phyloP scores from a whole-genome alignment of 2,888 invertebrate genomes.

The Drosophila algonquin region DNA sequence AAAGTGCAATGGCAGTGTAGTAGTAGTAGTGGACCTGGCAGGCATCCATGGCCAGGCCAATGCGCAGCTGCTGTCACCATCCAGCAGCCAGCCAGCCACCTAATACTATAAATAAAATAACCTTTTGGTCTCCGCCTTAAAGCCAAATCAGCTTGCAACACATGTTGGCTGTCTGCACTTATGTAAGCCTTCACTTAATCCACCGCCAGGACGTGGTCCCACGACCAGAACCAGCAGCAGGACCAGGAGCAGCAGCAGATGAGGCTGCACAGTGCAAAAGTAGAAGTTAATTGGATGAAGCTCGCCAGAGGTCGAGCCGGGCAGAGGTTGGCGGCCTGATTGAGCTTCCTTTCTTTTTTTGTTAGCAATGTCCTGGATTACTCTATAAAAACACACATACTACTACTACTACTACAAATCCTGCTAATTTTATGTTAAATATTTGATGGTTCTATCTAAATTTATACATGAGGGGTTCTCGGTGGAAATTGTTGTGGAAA shows the following conservation, averaged over 20 bases:
- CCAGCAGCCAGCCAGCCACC: conserved; percentile 10
- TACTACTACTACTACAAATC: not conserved
- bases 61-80: not conserved
- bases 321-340: conserved; percentile 13
- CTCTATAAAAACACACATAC: not conserved
- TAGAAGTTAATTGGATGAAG: conserved; percentile 23
- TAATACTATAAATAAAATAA: conserved; percentile 62
- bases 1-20: conserved; percentile 39
- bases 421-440: not conserved
- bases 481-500: not conserved
- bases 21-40: not conserved
- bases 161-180: conserved; percentile 58
- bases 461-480: not conserved
- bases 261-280: conserved; percentile 18
- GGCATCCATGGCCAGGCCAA: not conserved
- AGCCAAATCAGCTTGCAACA: conserved; percentile 42
- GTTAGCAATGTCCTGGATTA: conserved; percentile 13
- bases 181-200: conserved; percentile 66
- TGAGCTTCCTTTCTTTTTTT: conserved; percentile 10
- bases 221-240: conserved; percentile 3
- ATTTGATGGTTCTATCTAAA: not conserved
- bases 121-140: conserved; percentile 43
- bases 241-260: conserved; percentile 5
- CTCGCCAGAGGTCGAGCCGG: not conserved
- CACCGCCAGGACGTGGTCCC: conserved; percentile 34